Conservation (phyloP, 2,888 invertebrate species). For the Trypoxylon attenuatum region DNA sequence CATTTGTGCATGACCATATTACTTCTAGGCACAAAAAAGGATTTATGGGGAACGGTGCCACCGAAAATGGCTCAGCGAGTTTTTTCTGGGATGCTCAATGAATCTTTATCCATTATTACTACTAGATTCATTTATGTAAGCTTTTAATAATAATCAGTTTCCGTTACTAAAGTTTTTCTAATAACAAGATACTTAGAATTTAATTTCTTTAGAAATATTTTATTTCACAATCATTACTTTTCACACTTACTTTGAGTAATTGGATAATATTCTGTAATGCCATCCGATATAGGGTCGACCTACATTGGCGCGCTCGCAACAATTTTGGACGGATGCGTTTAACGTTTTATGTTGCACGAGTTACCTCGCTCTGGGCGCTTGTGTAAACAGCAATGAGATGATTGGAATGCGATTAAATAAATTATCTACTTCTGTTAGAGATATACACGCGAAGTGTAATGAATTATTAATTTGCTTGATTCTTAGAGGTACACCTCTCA, state of each 20-base stretch:
- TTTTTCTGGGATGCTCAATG: conserved; percentile 90
- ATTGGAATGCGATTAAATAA: conserved; percentile 78
- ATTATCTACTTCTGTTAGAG: conserved; percentile 83
- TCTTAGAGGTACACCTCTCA: conserved; percentile 84
- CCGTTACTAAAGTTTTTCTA: background rate
- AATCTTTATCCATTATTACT: conserved; percentile 87
- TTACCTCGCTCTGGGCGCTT: conserved; percentile 77
- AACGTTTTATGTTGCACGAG: conserved; percentile 86
- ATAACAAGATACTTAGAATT: background rate
- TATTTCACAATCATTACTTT: background rate
- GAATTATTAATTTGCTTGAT: conserved; percentile 85
- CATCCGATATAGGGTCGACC: conserved; percentile 79
- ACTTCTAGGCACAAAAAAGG: conserved; percentile 82
- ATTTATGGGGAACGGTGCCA: conserved; percentile 91
- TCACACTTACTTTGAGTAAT: background rate
- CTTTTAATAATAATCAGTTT: background rate
- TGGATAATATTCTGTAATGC: background rate
- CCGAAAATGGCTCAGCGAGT: conserved; percentile 91
- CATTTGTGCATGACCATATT: background rate
- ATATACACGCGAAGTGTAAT: conserved; percentile 89
- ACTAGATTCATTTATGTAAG: conserved; percentile 87
- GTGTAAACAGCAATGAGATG: conserved; percentile 73
- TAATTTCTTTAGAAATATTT: background rate
- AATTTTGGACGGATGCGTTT: conserved; percentile 74
- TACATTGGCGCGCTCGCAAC: conserved; percentile 76